These are phyloP conservation scores for Scrobipalpa atriplicella DNA, from an alignment of 2,888 invertebrate species.

Conservation along the genomic window DNA sequence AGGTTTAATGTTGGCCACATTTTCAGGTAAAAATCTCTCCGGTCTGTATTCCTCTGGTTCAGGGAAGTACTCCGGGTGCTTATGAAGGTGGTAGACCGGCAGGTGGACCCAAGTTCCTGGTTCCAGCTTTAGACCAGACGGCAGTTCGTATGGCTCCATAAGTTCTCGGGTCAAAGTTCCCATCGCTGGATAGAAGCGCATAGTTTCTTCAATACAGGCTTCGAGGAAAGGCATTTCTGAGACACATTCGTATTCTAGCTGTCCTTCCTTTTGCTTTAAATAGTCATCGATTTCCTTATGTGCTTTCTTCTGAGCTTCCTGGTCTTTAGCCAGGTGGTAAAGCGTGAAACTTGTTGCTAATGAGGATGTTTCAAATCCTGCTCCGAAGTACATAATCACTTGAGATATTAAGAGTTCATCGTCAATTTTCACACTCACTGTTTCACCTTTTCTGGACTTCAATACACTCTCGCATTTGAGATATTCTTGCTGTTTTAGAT, in stretches of 20 bases:
- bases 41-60: conserved; percentile 52
- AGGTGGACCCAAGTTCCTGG: conserved; percentile 52
- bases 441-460: conserved; percentile 33
- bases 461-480: conserved; percentile 42
- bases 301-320: conserved; percentile 45
- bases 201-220: conserved; percentile 55
- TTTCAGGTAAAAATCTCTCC: conserved; percentile 50
- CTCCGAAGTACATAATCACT: conserved; percentile 73
- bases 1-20: conserved; percentile 45
- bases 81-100: conserved; percentile 53
- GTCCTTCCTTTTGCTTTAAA: conserved; percentile 32
- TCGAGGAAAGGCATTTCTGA: conserved; percentile 54
- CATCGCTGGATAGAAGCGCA: conserved; percentile 59
- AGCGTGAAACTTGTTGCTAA: conserved; percentile 48
- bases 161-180: conserved; percentile 54
- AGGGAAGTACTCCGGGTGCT: conserved; percentile 48
- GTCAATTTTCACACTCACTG: conserved; percentile 50
- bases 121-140: conserved; percentile 45
- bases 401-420: conserved; percentile 77
- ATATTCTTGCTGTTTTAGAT: conserved; percentile 39
- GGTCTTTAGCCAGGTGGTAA: conserved; percentile 56
- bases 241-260: conserved; percentile 51
- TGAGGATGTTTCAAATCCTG: conserved; percentile 61
- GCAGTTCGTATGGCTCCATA: conserved; percentile 49
- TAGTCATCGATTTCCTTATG: conserved; percentile 53